Evolutionary conservation across 2,888 invertebrate genomes (phyloP).

Genomic region (Tupiocoris notatus): DNA sequence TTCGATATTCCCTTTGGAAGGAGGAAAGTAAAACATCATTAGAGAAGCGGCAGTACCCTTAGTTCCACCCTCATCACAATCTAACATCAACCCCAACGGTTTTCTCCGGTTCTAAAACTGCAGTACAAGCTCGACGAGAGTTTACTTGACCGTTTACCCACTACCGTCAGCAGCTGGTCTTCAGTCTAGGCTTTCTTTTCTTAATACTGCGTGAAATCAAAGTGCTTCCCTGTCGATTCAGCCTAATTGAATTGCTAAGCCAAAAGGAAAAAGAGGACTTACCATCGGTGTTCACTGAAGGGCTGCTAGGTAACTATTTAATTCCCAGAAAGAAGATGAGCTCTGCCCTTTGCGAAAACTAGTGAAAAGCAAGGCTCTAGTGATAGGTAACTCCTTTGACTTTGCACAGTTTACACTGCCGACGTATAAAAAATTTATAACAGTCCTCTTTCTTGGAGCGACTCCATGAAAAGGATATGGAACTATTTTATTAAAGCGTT

Average conservation of each 20-base stretch:
- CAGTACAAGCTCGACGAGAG: too few species aligned
- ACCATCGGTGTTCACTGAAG: too few species aligned
- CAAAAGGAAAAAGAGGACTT: not conserved
- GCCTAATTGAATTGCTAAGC: conserved; percentile 14
- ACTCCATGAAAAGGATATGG: conserved; percentile 4
- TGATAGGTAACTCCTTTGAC: conserved; percentile 7
- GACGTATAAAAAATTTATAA: conserved; percentile 19
- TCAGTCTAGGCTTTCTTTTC: too few species aligned
- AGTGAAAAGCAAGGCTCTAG: conserved; percentile 1
- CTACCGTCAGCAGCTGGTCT: too few species aligned
- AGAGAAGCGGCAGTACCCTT: too few species aligned
- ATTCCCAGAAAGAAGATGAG: not conserved
- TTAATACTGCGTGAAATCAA: conserved; percentile 18
- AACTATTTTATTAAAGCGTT: conserved; percentile 9
- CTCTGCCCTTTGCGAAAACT: not conserved
- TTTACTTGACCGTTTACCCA: too few species aligned
- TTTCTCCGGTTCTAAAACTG: too few species aligned
- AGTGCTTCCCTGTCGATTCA: conserved; percentile 18
- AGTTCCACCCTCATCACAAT: not conserved
- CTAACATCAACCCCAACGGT: not conserved
- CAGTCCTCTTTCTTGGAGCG: not conserved
- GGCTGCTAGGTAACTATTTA: conserved; percentile 4
- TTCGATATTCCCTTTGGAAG: too few species aligned
- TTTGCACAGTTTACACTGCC: conserved; percentile 15
- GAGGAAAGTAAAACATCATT: too few species aligned